Conservation (phyloP, 2,888 invertebrate genomes). For the Melanophora roralis region DNA sequence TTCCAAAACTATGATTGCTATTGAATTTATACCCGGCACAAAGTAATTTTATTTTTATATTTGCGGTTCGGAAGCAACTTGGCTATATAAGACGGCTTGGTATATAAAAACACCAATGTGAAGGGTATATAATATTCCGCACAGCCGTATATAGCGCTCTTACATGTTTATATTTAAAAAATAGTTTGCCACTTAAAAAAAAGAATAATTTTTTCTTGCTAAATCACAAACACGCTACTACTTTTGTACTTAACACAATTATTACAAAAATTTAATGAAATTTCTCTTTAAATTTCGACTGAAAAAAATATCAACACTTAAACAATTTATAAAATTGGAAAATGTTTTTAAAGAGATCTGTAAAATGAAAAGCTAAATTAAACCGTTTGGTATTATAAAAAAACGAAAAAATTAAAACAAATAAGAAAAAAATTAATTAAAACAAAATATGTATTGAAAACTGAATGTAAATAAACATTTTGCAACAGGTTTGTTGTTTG, state of each 20-base stretch:
- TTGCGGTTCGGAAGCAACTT: too few species aligned
- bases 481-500: constrained; percentile 36
- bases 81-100: too few species aligned
- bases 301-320: constrained; percentile 17
- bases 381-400: neutral
- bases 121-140: too few species aligned
- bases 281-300: constrained; percentile 40
- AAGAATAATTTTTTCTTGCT: neutral
- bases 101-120: too few species aligned
- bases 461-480: constrained; percentile 25
- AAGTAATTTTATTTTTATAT: too few species aligned
- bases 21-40: too few species aligned
- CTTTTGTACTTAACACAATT: constrained; percentile 22
- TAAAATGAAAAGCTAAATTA: constrained; percentile 6
- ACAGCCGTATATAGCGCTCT: too few species aligned
- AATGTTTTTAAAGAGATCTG: constrained; percentile 1
- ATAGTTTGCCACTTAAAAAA: neutral
- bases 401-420: neutral
- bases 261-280: constrained; percentile 30
- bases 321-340: constrained; percentile 43
- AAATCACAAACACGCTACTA: neutral
- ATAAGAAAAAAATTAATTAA: neutral
- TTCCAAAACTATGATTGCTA: too few species aligned
- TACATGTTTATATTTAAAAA: too few species aligned
- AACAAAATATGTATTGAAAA: neutral